Percentiles rank a stretch among this genome's conserved stretches.
Evolutionary conservation across 1,140 invertebrate species (phyloP).

Genomic region (Scaptomyza montana): DNA sequence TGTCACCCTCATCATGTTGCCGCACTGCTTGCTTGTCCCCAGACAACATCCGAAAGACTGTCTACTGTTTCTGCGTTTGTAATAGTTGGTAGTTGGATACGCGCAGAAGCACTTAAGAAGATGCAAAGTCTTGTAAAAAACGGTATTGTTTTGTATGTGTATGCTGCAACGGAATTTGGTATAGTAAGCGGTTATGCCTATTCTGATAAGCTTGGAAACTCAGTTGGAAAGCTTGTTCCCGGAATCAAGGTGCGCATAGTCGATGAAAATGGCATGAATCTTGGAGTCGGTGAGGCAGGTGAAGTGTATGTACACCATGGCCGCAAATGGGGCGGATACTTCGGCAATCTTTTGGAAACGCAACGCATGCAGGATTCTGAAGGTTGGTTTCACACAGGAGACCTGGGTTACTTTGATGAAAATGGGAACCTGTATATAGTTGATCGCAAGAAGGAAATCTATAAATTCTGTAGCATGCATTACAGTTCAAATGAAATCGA

Average conservation of each 20-base stretch:
- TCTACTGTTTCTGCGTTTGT: slow-evolving; percentile 31
- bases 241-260: slow-evolving; percentile 71
- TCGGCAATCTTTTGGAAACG: slow-evolving; percentile 85
- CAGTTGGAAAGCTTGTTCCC: slow-evolving; percentile 44
- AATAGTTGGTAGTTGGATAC: slow-evolving; percentile 39
- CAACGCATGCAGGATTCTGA: slow-evolving; percentile 85
- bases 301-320: slow-evolving; percentile 78
- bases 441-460: slow-evolving; percentile 89
- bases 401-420: slow-evolving; percentile 88
- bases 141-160: slow-evolving; percentile 38
- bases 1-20: slow-evolving; percentile 53
- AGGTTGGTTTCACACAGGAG: slow-evolving; percentile 89
- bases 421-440: slow-evolving; percentile 87
- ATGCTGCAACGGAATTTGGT: slow-evolving; percentile 56
- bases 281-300: slow-evolving; percentile 72
- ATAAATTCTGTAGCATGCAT: slow-evolving; percentile 86
- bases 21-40: slow-evolving; percentile 38
- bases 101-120: slow-evolving; percentile 30
- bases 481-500: slow-evolving; percentile 57
- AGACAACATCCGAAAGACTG: slow-evolving; percentile 36
- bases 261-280: slow-evolving; percentile 54
- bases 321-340: slow-evolving; percentile 79
- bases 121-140: slow-evolving; percentile 30
- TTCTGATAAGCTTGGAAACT: slow-evolving; percentile 26
- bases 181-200: slow-evolving; percentile 39